Evolutionary conservation across 1,140 invertebrate species (phyloP), one percentile per base, ranked within the genome.

Genomic region (Chlorops oryzae): DNA sequence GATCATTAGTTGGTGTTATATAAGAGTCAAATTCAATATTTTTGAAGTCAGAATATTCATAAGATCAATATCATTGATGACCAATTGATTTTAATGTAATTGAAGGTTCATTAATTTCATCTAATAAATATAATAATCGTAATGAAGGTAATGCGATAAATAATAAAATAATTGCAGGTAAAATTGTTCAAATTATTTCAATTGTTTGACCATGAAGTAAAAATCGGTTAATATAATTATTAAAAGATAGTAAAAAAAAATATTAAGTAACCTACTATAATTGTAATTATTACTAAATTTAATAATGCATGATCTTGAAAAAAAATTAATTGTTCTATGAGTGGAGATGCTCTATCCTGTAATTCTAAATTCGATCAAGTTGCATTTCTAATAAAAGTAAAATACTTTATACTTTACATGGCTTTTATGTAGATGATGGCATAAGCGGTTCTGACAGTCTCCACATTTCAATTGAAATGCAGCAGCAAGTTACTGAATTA

Each of bases 41-140:
- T 52, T 70, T 64, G 74, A 82, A 79, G 73, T 80, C 77, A 50
- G 73, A 73, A 71, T 81, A 82, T 75, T 83, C 80, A 75, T 84
- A 84, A 27, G 62, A 75, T 80, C 81, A 85, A 63, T 81, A 83
- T 77, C 80, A 84, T 75, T 84, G 82, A 72, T 83, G 79, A 0
- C 80, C 80, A 60, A 81, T 75, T 43, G 72, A 65, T 77, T 83
- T 84, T 62, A 84, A 53, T 20, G 77, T 76, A 47, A 82, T 62
- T 38, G 63, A 52, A 37, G 76, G 73, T 51, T 73, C 65, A 58
- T 73, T 73, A 50, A 75, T 63, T 76, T 83, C 78, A 73, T 84
- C 80, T 56, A 81, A 51, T 60, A 82, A 58, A 66, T 83, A 84
- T 53, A 84, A 61, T 57, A 84, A 54, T 50, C 73, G 74, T 48